These are phyloP conservation scores for Xerus inauris DNA, from an alignment of 2,113 vertebrate genomes.

Conservation along the genomic window DNA sequence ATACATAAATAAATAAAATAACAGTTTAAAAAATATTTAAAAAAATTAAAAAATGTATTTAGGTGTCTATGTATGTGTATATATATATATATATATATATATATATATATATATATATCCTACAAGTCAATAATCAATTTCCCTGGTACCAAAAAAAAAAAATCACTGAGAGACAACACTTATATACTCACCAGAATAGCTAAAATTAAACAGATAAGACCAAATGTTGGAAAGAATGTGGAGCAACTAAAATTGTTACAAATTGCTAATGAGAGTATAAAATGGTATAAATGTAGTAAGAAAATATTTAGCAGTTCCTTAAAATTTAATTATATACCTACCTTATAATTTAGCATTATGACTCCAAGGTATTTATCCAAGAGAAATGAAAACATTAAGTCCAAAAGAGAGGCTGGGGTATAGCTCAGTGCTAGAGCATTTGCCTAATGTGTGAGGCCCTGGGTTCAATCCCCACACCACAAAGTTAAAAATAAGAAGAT, in stretches of 20 bases:
- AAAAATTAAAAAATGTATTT: too few relatives aligned
- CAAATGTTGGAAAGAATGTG: neutral
- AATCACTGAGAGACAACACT: neutral
- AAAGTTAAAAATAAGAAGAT: neutral
- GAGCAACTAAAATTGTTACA: neutral
- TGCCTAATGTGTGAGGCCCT: neutral
- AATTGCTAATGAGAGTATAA: neutral
- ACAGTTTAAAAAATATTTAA: too few relatives aligned
- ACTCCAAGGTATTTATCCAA: neutral
- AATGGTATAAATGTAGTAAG: neutral
- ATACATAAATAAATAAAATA: too few relatives aligned
- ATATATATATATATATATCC: neutral
- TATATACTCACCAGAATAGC: neutral
- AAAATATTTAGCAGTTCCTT: neutral
- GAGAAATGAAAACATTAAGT: slow-evolving; percentile 10
- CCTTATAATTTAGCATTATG: neutral
- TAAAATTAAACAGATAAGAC: neutral
- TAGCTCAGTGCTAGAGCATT: neutral
- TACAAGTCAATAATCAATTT: neutral
- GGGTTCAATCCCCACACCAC: neutral
- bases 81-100: too few relatives aligned
- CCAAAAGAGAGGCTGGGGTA: neutral
- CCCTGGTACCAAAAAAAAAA: too few relatives aligned
- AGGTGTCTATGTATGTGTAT: neutral
- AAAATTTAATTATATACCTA: neutral